phyloP scores from a whole-genome alignment of 2,113 vertebrate genomes.

The Hydropotes inermis region DNA sequence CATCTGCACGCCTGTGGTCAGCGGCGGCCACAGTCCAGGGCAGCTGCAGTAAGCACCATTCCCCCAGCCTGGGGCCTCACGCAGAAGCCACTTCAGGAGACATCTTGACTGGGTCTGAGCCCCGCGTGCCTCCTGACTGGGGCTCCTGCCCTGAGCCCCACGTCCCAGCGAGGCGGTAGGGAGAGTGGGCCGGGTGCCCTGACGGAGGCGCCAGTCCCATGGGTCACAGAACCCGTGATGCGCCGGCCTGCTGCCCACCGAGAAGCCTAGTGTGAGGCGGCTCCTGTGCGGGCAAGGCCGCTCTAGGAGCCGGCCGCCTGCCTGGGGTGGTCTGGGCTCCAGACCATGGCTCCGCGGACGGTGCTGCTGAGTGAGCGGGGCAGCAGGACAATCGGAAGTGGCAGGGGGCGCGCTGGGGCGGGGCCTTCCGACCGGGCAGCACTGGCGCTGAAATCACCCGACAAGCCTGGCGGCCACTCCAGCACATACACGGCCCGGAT shows the following conservation, averaged over 20 bases:
- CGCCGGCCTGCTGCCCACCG: not conserved
- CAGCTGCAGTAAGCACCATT: not conserved
- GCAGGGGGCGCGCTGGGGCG: accelerated
- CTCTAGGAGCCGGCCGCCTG: not conserved
- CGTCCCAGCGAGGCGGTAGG: not conserved
- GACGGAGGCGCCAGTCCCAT: not conserved
- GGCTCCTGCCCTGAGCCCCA: not conserved
- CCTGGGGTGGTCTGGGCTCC: not conserved
- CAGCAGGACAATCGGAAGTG: not conserved
- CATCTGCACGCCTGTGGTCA: accelerated
- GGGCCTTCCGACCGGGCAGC: not conserved
- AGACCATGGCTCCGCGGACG: accelerated
- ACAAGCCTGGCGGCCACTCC: not conserved
- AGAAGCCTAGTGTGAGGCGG: not conserved
- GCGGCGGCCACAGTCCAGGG: not conserved
- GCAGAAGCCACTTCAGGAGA: not conserved
- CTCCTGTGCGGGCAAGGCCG: not conserved
- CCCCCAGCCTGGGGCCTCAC: not conserved
- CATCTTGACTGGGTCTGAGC: not conserved
- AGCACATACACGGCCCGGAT: accelerated
- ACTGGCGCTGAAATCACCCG: accelerated
- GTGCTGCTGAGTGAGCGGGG: not conserved
- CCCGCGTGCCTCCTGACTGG: not conserved
- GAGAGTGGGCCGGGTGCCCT: not conserved
- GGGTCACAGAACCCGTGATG: not conserved